A percentile compares a stretch with the other conserved stretches of the same genome.
These are phyloP conservation scores for Poeciliopsis gracilis DNA, from an alignment of 2,797 vertebrate species.

Conservation along the genomic window DNA sequence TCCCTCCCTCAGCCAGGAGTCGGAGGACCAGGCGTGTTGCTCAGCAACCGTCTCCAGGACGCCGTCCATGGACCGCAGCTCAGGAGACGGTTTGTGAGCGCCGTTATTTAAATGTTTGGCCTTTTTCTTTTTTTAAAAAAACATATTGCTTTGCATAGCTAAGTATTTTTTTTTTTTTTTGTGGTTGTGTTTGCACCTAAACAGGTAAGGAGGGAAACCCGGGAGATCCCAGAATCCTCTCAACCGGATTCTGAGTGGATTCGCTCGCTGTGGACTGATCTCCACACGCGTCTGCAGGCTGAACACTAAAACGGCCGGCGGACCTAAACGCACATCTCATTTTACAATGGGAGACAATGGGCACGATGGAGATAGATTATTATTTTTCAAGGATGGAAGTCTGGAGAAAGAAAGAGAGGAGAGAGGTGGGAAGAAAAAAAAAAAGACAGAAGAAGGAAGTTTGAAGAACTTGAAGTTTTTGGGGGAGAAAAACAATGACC, in stretches of 20 bases:
- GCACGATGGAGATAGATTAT: not conserved
- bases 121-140: not conserved
- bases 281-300: constrained; percentile 2
- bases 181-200: constrained; percentile 5
- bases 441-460: constrained; percentile 25
- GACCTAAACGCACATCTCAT: constrained; percentile 1
- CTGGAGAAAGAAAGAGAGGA: not conserved
- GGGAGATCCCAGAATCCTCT: constrained; percentile 73
- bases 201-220: constrained; percentile 71
- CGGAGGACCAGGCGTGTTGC: constrained; percentile 50
- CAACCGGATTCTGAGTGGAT: constrained; percentile 81
- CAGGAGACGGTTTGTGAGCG: constrained; percentile 70
- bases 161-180: not conserved
- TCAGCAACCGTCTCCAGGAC: constrained; percentile 64
- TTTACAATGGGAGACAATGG: not conserved
- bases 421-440: no score
- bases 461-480: constrained; percentile 22
- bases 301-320: constrained; percentile 36
- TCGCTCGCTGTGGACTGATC: constrained; percentile 3
- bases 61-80: constrained; percentile 67
- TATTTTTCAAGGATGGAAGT: not conserved
- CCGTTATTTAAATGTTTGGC: not conserved
- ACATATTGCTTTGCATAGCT: not conserved
- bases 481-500: constrained; percentile 16
- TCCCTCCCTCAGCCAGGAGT: constrained; percentile 43